Evolutionary conservation across 2,113 vertebrate species (phyloP).

Genomic region (Entelurus aequoreus): DNA sequence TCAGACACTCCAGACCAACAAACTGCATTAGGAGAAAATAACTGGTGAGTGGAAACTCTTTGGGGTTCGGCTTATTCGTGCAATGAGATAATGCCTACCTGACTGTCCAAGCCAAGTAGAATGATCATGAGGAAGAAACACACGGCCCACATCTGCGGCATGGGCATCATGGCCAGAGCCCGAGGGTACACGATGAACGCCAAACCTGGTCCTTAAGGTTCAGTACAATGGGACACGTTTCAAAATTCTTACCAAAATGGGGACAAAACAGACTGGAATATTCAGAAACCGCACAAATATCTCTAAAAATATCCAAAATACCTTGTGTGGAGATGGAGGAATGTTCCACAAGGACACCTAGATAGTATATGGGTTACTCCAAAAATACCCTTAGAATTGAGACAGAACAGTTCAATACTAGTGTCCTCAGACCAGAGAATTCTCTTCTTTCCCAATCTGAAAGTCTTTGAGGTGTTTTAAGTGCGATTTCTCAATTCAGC

Average conservation of each 20-base stretch:
- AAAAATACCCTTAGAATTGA: too few relatives aligned
- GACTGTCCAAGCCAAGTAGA: slow-evolving; percentile 56
- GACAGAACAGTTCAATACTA: too few relatives aligned
- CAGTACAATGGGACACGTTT: background rate
- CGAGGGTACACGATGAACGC: slow-evolving; percentile 61
- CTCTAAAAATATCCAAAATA: too few relatives aligned
- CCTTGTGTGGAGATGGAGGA: too few relatives aligned
- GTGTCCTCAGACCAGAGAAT: too few relatives aligned
- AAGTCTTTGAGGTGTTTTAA: too few relatives aligned
- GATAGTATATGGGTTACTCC: too few relatives aligned
- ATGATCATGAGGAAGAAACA: slow-evolving; percentile 63
- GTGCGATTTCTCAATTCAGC: too few relatives aligned
- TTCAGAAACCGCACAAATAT: too few relatives aligned
- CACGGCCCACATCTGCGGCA: slow-evolving; percentile 58
- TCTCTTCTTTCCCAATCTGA: too few relatives aligned
- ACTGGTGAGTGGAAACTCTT: background rate
- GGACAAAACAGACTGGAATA: too few relatives aligned
- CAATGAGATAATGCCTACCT: slow-evolving; percentile 30
- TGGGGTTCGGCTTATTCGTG: background rate
- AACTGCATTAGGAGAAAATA: slow-evolving; percentile 29
- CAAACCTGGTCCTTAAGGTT: slow-evolving; percentile 49
- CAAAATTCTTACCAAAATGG: background rate
- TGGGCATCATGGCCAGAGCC: slow-evolving; percentile 62
- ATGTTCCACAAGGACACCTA: too few relatives aligned
- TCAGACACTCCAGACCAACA: slow-evolving; percentile 58